phyloP scores from a whole-genome alignment of 2,113 vertebrate species.

The Struthidea cinerea region DNA sequence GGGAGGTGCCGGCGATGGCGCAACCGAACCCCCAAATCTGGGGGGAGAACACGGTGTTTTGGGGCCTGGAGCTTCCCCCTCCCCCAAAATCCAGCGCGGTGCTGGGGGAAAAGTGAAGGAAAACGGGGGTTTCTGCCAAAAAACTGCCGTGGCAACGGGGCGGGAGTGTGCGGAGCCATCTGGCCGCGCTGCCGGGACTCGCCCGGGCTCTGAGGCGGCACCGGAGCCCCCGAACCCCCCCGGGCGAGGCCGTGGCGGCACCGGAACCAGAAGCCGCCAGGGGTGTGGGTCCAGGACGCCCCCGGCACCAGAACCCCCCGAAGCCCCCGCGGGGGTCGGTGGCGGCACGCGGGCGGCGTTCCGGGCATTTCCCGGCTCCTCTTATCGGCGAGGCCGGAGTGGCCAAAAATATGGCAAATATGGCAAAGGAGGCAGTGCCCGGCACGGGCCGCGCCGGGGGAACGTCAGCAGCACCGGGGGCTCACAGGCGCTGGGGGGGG shows the following conservation, averaged over 20 bases:
- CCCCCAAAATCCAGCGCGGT: background rate
- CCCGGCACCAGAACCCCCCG: background rate
- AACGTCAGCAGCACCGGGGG: background rate
- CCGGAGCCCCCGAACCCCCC: background rate
- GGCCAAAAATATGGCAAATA: accelerated
- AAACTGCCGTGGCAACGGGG: conserved; percentile 10
- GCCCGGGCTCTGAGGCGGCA: background rate
- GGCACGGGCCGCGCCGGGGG: background rate
- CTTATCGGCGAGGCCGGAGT: background rate
- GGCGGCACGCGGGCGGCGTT: background rate
- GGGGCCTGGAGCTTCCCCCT: background rate
- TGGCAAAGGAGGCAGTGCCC: background rate
- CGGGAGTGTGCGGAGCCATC: background rate
- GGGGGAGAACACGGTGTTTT: background rate
- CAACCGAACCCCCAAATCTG: background rate
- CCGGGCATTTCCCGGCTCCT: background rate
- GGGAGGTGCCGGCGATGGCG: background rate
- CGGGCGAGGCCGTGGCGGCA: background rate
- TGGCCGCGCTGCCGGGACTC: background rate
- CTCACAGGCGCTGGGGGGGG: background rate
- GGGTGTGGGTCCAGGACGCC: background rate
- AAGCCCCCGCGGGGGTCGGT: too few species aligned
- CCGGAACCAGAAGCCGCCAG: background rate
- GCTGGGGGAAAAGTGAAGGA: background rate
- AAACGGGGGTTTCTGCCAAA: background rate